These are phyloP conservation scores for Chaetodon auriga DNA, from an alignment of 2,113 vertebrate genomes.

Conservation along the genomic window DNA sequence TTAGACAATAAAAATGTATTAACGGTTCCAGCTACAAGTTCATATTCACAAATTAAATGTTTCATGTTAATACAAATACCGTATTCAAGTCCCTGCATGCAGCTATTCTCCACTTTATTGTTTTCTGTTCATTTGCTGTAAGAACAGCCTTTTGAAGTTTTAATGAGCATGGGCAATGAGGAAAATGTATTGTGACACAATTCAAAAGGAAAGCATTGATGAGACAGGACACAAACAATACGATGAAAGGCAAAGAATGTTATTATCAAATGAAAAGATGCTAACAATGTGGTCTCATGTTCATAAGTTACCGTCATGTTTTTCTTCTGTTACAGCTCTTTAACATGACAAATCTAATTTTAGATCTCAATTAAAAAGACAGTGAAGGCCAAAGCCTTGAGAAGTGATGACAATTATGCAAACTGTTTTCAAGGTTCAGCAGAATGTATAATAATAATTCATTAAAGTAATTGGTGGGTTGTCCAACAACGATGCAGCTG, in stretches of 20 bases:
- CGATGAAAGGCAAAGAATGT: too few species aligned
- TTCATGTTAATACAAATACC: not conserved
- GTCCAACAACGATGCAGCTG: not conserved
- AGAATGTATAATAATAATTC: not conserved
- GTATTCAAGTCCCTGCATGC: not conserved
- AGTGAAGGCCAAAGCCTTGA: not conserved
- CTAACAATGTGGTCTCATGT: not conserved
- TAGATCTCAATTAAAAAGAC: not conserved
- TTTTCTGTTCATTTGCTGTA: not conserved
- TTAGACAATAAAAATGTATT: not conserved
- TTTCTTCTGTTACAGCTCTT: not conserved
- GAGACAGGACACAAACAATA: not conserved
- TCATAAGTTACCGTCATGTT: not conserved
- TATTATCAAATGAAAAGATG: not conserved
- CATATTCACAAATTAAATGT: too few species aligned
- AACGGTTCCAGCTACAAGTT: not conserved
- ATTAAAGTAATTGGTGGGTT: constrained; percentile 5
- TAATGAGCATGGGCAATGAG: not conserved
- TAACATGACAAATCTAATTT: not conserved
- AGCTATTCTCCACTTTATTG: not conserved
- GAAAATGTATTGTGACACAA: not conserved
- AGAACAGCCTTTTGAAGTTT: not conserved
- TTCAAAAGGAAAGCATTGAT: not conserved
- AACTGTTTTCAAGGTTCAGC: not conserved
- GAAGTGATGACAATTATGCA: not conserved